Conservation (phyloP, 2,888 invertebrate genomes). For the Iphiclides podalirius region DNA sequence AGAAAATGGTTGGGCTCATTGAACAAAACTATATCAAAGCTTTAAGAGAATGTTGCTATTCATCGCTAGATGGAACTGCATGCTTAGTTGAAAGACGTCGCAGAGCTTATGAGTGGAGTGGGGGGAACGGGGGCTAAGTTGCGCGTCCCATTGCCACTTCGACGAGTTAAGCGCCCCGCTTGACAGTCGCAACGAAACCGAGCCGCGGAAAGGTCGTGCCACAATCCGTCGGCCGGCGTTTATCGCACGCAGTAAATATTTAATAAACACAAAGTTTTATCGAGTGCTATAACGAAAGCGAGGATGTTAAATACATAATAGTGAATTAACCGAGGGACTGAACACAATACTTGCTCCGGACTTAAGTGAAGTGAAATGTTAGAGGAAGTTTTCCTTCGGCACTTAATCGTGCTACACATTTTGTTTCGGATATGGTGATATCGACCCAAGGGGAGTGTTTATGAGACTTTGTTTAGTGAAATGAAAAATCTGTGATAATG, state of each 20-base stretch:
- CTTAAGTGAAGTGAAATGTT: constrained; percentile 73
- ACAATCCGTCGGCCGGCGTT: constrained; percentile 47
- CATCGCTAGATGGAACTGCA: constrained; percentile 55
- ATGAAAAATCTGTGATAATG: constrained; percentile 79
- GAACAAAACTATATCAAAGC: too few relatives aligned
- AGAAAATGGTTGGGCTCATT: too few relatives aligned
- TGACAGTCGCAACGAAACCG: constrained; percentile 72
- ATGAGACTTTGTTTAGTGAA: constrained; percentile 76
- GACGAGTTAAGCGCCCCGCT: constrained; percentile 61
- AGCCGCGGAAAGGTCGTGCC: constrained; percentile 60
- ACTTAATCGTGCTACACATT: constrained; percentile 68
- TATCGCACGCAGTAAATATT: constrained; percentile 70
- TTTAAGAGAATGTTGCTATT: constrained; percentile 32
- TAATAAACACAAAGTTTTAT: constrained; percentile 55
- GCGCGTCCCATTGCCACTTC: constrained; percentile 70
- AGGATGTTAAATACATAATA: constrained; percentile 34
- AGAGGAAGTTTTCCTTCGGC: constrained; percentile 70
- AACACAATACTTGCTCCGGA: constrained; percentile 41
- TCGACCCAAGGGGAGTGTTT: constrained; percentile 79
- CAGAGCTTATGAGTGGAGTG: constrained; percentile 51
- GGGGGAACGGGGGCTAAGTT: constrained; percentile 52
- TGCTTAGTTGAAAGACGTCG: constrained; percentile 35
- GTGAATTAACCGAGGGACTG: constrained; percentile 41
- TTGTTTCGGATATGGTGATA: constrained; percentile 80
- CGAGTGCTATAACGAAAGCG: constrained; percentile 8